Evolutionary conservation across 2,888 invertebrate species (phyloP), one percentile per base, ranked within the genome.

Genomic region (Hypselothyrea guttata): DNA sequence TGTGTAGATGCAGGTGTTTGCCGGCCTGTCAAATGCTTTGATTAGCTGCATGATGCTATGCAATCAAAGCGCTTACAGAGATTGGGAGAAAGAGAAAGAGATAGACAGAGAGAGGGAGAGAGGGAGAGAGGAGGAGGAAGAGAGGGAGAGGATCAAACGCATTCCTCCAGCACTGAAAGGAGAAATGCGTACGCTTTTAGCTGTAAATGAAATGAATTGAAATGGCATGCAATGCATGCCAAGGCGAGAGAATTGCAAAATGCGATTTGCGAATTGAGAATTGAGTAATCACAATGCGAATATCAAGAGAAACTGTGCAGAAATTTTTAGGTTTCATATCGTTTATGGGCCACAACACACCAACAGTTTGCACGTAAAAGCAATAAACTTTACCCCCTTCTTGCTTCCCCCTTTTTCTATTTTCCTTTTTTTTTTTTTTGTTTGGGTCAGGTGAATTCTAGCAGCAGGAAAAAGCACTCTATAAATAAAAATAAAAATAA

Each of bases 331-430:
- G 33, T 22, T 34, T 51, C 22, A 74, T 71, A 66, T 61, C 72
- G 59, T 66, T 71, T 65, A 76, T 69, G 62, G 54, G 70, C 40
- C 56, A 76, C 69, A 9, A 34, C 55, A 64, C 63, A 63, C 74
- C 75, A 83, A 81, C 81, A 81, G 75, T 79, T 79, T 77, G 81
- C 79, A 81, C 79, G 79, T 81, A 77, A 66, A 79, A 63, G 77
- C 79, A 79, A 81, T 81, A 81, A 83, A 83, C 64, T 62, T 59
- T 61, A 62, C 76, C 75, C 77, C 72, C 66, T 67, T 58, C 57
- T 72, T 65, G 55, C 57, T n/a, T n/a, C n/a, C n/a, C n/a, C n/a
- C n/a, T n/a, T n/a, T n/a, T n/a, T n/a, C n/a, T n/a, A n/a, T n/a
- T n/a, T n/a, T n/a, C n/a, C n/a, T n/a, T n/a, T n/a, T n/a, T n/a